A percentile compares a stretch with the other conserved stretches of the same genome.
These are phyloP conservation scores for Kuschelorhynchus macadamiae DNA, from an alignment of 2,888 invertebrate genomes.

Conservation along the genomic window DNA sequence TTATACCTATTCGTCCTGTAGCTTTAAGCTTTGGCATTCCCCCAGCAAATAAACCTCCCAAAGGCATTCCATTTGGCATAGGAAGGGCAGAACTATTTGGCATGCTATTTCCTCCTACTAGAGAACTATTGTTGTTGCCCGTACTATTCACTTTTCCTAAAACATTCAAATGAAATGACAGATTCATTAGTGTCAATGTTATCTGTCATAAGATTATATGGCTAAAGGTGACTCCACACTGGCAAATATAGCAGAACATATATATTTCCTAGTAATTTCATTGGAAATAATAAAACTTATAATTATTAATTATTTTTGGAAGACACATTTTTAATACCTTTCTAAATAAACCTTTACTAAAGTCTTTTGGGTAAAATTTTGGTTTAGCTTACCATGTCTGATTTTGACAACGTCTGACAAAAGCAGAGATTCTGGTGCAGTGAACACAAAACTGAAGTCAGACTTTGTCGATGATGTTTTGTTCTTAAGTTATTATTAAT, in stretches of 20 bases:
- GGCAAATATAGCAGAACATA: too few species aligned
- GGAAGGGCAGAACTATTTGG: slow-evolving; percentile 50
- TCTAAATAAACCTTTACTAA: too few species aligned
- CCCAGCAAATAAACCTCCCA: slow-evolving; percentile 85
- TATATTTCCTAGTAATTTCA: neutral
- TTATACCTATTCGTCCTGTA: slow-evolving; percentile 71
- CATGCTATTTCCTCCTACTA: slow-evolving; percentile 7
- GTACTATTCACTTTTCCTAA: neutral
- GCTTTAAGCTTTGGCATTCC: slow-evolving; percentile 87
- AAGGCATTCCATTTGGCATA: slow-evolving; percentile 64
- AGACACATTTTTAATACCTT: too few species aligned
- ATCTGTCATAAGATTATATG: too few species aligned
- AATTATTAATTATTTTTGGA: neutral
- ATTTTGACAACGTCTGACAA: too few species aligned
- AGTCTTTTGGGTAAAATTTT: too few species aligned
- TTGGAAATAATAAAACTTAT: neutral
- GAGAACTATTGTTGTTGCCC: neutral
- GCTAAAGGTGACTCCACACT: too few species aligned
- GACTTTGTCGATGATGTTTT: too few species aligned
- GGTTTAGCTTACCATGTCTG: too few species aligned
- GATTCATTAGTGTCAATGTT: neutral
- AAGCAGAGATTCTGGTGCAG: too few species aligned
- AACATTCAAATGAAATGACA: slow-evolving; percentile 1
- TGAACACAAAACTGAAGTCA: too few species aligned
- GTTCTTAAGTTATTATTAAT: too few species aligned